Conservation (phyloP, 2,888 invertebrate genomes). For the Empis stercorea region DNA sequence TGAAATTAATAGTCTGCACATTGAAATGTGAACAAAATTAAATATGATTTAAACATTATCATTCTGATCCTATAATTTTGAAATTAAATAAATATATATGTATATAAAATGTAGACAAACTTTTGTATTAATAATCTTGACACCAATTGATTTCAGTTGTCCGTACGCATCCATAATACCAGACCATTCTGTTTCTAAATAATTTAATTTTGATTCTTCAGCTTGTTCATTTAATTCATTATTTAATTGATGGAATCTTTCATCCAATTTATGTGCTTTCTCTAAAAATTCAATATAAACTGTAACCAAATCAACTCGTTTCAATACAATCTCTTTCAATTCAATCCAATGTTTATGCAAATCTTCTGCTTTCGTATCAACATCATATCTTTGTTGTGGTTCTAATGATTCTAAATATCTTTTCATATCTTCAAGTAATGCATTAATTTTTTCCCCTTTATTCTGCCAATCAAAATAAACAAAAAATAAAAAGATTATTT, state of each 20-base stretch:
- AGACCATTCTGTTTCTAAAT: slow-evolving; percentile 39
- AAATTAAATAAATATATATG: too few species aligned
- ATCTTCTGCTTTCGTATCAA: slow-evolving; percentile 48
- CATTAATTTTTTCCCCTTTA: slow-evolving; percentile 54
- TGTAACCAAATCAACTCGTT: slow-evolving; percentile 51
- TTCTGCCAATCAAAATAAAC: slow-evolving; percentile 38
- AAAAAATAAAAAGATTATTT: background rate
- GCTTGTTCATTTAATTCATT: slow-evolving; percentile 40
- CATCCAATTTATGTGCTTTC: slow-evolving; percentile 50
- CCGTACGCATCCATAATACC: slow-evolving; percentile 22
- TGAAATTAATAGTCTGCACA: too few species aligned
- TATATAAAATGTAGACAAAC: background rate
- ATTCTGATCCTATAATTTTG: too few species aligned
- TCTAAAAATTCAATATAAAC: slow-evolving; percentile 60
- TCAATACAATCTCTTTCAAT: slow-evolving; percentile 45
- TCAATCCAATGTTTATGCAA: slow-evolving; percentile 51
- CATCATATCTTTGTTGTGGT: slow-evolving; percentile 48
- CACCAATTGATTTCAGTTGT: background rate
- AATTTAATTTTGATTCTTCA: slow-evolving; percentile 43
- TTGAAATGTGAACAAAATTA: too few species aligned
- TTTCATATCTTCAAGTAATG: slow-evolving; percentile 48
- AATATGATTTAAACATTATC: too few species aligned
- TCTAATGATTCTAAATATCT: slow-evolving; percentile 50
- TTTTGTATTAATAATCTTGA: background rate
- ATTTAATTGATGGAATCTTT: slow-evolving; percentile 53